These are phyloP conservation scores for Crotalus viridis DNA, from an alignment of 2,113 vertebrate species.

Conservation along the genomic window DNA sequence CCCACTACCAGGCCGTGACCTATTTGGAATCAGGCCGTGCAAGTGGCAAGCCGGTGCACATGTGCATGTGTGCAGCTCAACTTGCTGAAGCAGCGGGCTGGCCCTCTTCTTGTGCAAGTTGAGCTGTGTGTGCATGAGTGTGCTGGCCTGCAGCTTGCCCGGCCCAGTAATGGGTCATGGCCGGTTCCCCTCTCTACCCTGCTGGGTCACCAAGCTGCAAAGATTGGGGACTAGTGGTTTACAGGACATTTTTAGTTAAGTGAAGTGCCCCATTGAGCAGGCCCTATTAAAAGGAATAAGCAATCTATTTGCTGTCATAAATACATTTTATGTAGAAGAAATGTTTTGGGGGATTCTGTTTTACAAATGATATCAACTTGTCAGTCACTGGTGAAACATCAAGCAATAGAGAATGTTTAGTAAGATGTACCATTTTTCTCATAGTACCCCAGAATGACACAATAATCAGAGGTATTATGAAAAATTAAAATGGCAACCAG, in stretches of 20 bases:
- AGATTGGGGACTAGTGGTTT: background rate
- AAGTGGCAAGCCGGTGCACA: too few relatives aligned
- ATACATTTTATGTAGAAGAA: background rate
- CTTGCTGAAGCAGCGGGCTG: too few relatives aligned
- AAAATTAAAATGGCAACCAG: background rate
- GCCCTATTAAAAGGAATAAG: background rate
- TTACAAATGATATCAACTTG: background rate
- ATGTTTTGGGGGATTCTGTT: background rate
- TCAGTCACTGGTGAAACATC: background rate
- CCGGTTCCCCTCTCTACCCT: too few relatives aligned
- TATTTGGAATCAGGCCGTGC: background rate
- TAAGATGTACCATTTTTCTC: background rate
- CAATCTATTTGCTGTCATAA: background rate
- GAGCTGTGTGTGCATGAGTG: too few relatives aligned
- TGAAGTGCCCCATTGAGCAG: background rate
- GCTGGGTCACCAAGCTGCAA: too few relatives aligned
- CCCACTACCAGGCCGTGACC: too few relatives aligned
- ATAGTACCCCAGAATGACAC: background rate
- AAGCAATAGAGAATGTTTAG: background rate
- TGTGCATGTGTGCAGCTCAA: too few relatives aligned
- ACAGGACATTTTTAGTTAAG: background rate
- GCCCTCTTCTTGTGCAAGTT: too few relatives aligned
- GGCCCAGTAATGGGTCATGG: too few relatives aligned
- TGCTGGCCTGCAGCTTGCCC: too few relatives aligned
- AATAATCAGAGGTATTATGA: background rate